phyloP scores from a whole-genome alignment of 2,888 invertebrate species.

The Agrochola circellaris region DNA sequence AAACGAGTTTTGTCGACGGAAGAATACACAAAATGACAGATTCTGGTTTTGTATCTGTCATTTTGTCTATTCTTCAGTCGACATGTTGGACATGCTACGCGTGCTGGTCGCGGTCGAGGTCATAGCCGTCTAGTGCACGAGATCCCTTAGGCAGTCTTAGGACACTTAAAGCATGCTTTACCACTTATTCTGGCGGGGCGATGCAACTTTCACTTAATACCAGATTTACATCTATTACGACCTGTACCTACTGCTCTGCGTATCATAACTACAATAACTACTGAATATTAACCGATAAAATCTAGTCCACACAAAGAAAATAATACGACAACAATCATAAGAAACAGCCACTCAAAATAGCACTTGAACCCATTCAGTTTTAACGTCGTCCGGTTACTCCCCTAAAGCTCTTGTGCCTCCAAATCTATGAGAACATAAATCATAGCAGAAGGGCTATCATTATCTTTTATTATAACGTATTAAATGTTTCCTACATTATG shows the following conservation, averaged over 20 bases:
- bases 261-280: background rate
- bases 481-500: slow-evolving; percentile 52
- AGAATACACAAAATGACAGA: no score
- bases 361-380: slow-evolving; percentile 55
- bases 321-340: slow-evolving; percentile 27
- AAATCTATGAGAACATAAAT: slow-evolving; percentile 59
- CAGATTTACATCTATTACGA: background rate
- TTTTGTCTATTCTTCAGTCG: no score
- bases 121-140: no score
- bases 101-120: no score
- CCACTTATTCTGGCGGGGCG: background rate
- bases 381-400: slow-evolving; percentile 56
- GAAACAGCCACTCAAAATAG: slow-evolving; percentile 33
- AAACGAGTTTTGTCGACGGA: no score
- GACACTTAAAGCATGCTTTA: background rate
- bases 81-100: no score
- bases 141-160: no score
- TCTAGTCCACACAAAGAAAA: slow-evolving; percentile 29
- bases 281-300: background rate
- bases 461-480: slow-evolving; percentile 62
- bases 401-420: slow-evolving; percentile 50
- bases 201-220: background rate
- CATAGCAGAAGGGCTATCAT: slow-evolving; percentile 58
- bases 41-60: no score
- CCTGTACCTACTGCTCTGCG: background rate